Evolutionary conservation across 2,888 invertebrate species (phyloP), one percentile per base, ranked within the genome.

Genomic region (Metellina segmentata): DNA sequence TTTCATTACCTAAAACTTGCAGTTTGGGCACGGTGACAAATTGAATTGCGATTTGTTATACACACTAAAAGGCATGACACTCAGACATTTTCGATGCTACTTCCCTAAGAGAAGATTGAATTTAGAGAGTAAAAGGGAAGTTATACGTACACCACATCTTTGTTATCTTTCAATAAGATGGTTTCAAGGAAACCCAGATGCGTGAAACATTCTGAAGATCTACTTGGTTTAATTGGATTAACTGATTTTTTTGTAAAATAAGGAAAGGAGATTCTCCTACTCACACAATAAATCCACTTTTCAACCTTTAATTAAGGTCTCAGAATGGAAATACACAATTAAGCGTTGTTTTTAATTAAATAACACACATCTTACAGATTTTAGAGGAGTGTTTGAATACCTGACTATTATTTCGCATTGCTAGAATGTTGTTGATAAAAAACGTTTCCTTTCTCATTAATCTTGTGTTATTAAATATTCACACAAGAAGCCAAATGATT

Each of bases 341-440:
- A 75, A 75, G 75, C 4, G n/a, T 48, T 49, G 75, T 19, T 75
- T 75, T 75, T 34, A 75, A 75, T 75, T 75, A 75, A 75, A 75
- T 16, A 49, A 13, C 20, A 72, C 19, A 72, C 9, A 9, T 72
- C 34, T 7, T 19, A 20, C 19, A 20, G 20, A 9, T 11, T 11
- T 11, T 19, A 19, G 34, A 72, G 72, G 34, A 72, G 34, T 34
- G 34, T 34, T 34, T 34, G 34, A 34, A 34, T 34, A 34, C 34
- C 34, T 2, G 34, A 4, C 34, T 34, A 34, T 34, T 4, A 34
- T 34, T 34, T 4, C 4, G 34, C 34, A 34, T 34, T 34, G 34
- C 1, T 34, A 34, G 4, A 34, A 34, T 34, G 34, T 34, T 34
- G 34, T 1, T 34, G n/a, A n/a, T n/a, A n/a, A 34, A 34, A 34